Evolutionary conservation across 2,797 vertebrate species (phyloP).

Genomic region (Chrosomus eos): DNA sequence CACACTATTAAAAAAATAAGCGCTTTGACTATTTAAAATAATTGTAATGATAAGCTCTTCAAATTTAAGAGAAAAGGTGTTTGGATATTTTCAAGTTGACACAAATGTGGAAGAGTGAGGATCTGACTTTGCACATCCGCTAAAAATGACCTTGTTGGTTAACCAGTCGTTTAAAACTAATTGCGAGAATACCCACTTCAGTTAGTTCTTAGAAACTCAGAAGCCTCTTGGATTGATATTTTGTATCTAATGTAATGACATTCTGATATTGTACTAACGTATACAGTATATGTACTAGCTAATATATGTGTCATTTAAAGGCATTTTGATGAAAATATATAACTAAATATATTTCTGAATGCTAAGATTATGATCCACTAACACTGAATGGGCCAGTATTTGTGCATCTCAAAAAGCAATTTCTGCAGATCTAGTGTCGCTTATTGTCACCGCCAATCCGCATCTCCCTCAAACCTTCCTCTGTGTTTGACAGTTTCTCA

Average conservation of each 20-base stretch:
- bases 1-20: background rate
- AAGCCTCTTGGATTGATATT: background rate
- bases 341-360: background rate
- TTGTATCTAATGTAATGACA: background rate
- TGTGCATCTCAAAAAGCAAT: background rate
- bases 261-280: background rate
- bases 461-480: slow-evolving; percentile 46
- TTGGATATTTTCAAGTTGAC: background rate
- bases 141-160: too few relatives aligned
- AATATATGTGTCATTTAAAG: background rate
- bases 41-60: background rate
- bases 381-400: background rate
- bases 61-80: too few relatives aligned
- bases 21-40: background rate
- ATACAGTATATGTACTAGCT: background rate
- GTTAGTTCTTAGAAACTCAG: background rate
- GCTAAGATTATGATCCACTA: background rate
- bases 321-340: background rate
- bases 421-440: background rate
- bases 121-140: too few relatives aligned
- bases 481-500: slow-evolving; percentile 20
- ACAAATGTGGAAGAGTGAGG: background rate
- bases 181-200: background rate
- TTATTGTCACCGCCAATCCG: background rate
- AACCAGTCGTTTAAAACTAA: background rate